Conservation (phyloP, 2,888 invertebrate genomes). For the Ganaspis brasiliensis region DNA sequence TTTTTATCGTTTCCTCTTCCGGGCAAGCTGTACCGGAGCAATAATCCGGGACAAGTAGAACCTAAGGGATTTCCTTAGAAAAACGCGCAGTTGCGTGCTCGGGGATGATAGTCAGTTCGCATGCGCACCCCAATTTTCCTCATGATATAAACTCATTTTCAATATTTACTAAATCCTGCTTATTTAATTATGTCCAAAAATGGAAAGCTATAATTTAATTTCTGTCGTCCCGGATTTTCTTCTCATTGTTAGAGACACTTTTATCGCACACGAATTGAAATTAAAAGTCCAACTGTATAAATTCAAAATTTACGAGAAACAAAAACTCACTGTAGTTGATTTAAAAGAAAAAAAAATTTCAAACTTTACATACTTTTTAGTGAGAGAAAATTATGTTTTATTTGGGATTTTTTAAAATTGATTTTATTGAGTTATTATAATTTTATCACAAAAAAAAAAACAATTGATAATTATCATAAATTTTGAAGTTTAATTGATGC, state of each 20-base stretch:
- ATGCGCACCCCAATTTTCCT: conserved; percentile 55
- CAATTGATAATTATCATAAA: too few relatives aligned
- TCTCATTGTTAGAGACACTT: not conserved
- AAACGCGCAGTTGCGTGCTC: conserved; percentile 71
- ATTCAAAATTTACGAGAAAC: not conserved
- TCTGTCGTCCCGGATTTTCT: not conserved
- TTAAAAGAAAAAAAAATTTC: too few relatives aligned
- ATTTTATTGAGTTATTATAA: too few relatives aligned
- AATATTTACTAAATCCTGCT: not conserved
- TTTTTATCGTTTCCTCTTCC: conserved; percentile 54
- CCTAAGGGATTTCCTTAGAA: conserved; percentile 68
- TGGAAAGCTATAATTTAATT: not conserved
- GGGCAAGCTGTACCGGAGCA: conserved; percentile 62
- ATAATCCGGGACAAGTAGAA: conserved; percentile 69
- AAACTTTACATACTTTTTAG: too few relatives aligned
- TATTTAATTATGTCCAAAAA: not conserved
- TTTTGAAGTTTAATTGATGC: too few relatives aligned
- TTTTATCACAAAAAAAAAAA: too few relatives aligned
- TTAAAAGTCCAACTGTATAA: not conserved
- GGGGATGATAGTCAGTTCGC: conserved; percentile 54
- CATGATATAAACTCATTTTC: conserved; percentile 17
- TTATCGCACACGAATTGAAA: not conserved
- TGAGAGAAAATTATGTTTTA: too few relatives aligned
- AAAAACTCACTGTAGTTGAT: not conserved
- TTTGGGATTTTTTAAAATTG: too few relatives aligned